Percentiles rank a stretch among this genome's conserved stretches.
Evolutionary conservation across 2,888 invertebrate genomes (phyloP).

Genomic region (Erynnis tages): DNA sequence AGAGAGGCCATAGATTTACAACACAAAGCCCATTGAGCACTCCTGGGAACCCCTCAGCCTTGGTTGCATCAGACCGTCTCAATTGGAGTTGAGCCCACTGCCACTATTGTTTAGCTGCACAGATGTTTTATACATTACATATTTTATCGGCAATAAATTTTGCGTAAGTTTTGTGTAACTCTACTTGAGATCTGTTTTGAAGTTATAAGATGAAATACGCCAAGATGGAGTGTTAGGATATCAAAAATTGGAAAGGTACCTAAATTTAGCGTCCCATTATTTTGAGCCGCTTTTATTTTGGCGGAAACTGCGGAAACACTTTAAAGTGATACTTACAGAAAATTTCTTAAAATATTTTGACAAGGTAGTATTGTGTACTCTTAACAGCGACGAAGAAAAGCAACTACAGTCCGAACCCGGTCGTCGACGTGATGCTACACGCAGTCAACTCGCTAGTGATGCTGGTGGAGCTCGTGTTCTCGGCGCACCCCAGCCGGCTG

Average conservation of each 20-base stretch:
- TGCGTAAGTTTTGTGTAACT: no score
- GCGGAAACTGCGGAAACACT: no score
- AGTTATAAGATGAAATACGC: no score
- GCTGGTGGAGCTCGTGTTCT: conserved; percentile 86
- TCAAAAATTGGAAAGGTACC: no score
- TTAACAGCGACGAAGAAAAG: conserved; percentile 53
- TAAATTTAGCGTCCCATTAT: no score
- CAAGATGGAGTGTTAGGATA: no score
- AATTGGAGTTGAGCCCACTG: conserved; percentile 4
- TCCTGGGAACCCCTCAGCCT: conserved; percentile 10
- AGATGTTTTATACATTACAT: background rate
- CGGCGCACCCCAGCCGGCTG: conserved; percentile 86
- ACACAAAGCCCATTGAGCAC: conserved; percentile 18
- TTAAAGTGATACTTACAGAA: background rate
- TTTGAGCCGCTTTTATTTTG: no score
- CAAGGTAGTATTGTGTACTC: background rate
- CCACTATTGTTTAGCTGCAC: background rate
- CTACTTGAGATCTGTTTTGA: no score
- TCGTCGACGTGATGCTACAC: conserved; percentile 71
- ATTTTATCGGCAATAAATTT: background rate
- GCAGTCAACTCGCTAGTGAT: conserved; percentile 88
- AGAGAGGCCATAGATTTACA: conserved; percentile 16
- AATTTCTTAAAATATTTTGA: background rate
- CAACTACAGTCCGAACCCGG: conserved; percentile 65
- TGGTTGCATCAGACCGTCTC: conserved; percentile 5